Evolutionary conservation across 2,113 vertebrate genomes (phyloP).

Genomic region (Engraulis encrasicolus): DNA sequence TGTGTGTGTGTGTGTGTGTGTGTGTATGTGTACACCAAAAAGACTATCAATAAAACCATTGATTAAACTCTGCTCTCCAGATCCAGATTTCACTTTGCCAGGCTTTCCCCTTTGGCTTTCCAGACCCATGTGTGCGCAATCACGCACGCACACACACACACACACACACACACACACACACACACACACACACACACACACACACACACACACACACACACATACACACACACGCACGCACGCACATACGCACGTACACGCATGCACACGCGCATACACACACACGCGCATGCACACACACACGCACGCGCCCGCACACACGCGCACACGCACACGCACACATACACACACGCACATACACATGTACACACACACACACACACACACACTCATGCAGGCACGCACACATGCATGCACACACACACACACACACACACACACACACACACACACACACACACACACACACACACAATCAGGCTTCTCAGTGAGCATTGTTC

Average conservation of each 20-base stretch:
- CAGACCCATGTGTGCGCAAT: too few species aligned
- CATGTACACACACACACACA: not conserved
- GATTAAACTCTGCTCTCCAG: not conserved
- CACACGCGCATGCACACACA: too few species aligned
- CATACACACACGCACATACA: too few species aligned
- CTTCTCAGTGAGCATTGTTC: conserved; percentile 9
- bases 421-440: too few species aligned
- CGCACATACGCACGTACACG: too few species aligned
- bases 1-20: not conserved
- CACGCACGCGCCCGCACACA: too few species aligned
- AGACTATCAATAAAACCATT: not conserved
- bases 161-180: conserved; percentile 3
- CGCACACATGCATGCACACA: too few species aligned
- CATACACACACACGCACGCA: not conserved
- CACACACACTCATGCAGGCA: not conserved
- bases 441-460: too few species aligned
- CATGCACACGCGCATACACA: too few species aligned
- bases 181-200: not conserved
- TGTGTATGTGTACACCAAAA: not conserved
- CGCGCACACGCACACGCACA: too few species aligned
- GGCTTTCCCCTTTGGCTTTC: not conserved
- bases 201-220: too few species aligned
- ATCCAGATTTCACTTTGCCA: not conserved
- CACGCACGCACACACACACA: not conserved
- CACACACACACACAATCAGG: too few species aligned